phyloP scores from a whole-genome alignment of 2,888 invertebrate genomes.

The Apantesis nais region DNA sequence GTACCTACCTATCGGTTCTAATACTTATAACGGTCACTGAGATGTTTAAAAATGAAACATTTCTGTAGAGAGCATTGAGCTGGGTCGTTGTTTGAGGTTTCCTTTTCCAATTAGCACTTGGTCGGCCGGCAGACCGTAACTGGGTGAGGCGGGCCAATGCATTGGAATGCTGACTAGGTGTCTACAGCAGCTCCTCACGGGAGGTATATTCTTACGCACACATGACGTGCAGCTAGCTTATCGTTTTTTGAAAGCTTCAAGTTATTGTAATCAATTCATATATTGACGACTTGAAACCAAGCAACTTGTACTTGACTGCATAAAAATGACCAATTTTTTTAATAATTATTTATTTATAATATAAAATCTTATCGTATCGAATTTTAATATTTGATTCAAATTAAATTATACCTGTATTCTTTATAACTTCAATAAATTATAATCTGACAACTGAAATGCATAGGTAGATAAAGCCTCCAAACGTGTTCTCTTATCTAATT shows the following conservation, averaged over 20 bases:
- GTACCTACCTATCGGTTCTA: constrained; percentile 69
- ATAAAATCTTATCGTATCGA: no score
- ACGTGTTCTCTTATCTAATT: no score
- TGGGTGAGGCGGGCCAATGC: constrained; percentile 77
- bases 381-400: no score
- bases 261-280: constrained; percentile 10
- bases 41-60: constrained; percentile 84
- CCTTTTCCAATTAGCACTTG: constrained; percentile 85
- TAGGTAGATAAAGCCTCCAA: no score
- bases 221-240: constrained; percentile 49
- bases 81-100: constrained; percentile 84
- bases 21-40: constrained; percentile 81
- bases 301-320: no score
- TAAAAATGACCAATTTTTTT: no score
- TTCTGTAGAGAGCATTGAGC: constrained; percentile 85
- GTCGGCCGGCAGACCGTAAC: constrained; percentile 81
- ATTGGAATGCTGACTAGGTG: constrained; percentile 72
- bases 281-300: no score
- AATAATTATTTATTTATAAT: no score
- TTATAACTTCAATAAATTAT: no score
- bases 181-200: constrained; percentile 65
- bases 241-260: constrained; percentile 38
- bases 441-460: no score
- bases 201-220: constrained; percentile 54
- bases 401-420: no score